Percentiles rank a stretch among this genome's conserved stretches.
Conservation (phyloP, 2,888 invertebrate genomes). For the Physocephala rufipes region DNA sequence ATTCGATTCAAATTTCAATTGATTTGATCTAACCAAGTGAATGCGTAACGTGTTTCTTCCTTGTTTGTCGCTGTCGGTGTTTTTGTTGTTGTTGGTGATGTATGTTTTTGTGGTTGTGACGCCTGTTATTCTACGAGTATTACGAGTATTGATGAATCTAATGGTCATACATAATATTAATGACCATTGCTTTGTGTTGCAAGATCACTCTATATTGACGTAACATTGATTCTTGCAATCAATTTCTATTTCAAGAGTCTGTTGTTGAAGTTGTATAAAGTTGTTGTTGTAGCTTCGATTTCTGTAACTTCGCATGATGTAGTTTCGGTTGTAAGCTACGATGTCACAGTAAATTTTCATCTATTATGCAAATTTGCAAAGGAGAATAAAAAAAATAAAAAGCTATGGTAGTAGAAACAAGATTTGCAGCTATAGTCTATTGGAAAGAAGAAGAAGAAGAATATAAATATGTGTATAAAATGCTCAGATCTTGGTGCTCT, state of each 20-base stretch:
- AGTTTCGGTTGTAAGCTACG: too few relatives aligned
- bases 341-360: conserved; percentile 51
- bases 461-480: too few relatives aligned
- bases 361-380: conserved; percentile 49
- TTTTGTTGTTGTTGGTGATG: conserved; percentile 16
- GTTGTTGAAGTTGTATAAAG: neutral
- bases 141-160: neutral
- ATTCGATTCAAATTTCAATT: conserved; percentile 24
- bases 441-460: neutral
- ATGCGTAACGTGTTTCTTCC: conserved; percentile 23
- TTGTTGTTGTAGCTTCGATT: neutral
- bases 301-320: too few relatives aligned
- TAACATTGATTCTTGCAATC: conserved; percentile 15
- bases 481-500: too few relatives aligned
- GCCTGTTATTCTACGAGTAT: neutral
- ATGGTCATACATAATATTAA: neutral
- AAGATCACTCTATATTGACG: conserved; percentile 24
- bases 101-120: conserved; percentile 4
- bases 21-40: conserved; percentile 36
- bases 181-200: neutral
- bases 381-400: neutral
- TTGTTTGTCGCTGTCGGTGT: conserved; percentile 27
- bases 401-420: neutral
- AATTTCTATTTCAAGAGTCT: neutral
- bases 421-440: neutral